Base-by-base conservation (phyloP, 2,888 invertebrate genomes). In the Glaucopsyche alexis region DNA sequence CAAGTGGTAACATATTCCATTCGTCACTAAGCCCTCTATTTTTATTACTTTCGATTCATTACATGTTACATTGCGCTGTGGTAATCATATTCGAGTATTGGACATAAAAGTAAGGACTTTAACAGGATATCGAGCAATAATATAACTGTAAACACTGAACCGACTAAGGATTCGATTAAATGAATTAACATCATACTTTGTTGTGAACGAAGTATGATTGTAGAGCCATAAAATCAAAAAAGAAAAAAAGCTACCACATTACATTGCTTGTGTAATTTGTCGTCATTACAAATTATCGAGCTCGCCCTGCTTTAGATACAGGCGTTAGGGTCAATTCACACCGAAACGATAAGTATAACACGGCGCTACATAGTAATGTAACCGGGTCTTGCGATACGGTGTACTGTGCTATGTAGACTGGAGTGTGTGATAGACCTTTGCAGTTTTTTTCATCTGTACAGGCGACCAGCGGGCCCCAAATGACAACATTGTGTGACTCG, bases 141-240 rank as follows among this genome's bases (percentile, higher is more conserved):
- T 60, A 29, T 29, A 29, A 29, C 60, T 7, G 13, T 60, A 60
- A 60, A 29, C 60, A 29, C 29, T 60, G 13, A 13, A 60, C 55
- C 55, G 55, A 55, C 60, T 29, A 29, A 60, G 60, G 60, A 60
- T 60, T 60, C 29, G 60, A 60, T 60, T 29, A 60, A 60, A 29
- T 14, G 13, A 29, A 60, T 60, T 60, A 60, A 60, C 60, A 60
- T 60, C 13, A 60, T 60, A 60, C 60, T 60, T 60, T 60, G 60
- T 60, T 60, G 60, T 60, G 60, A 38, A 29, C 60, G 29, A 60
- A 60, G 29, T 11, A 29, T 29, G 29, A 60, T 14, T 60, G 29
- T 60, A 38, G 13, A 38, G 60, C 13, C 29, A 60, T 60, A 60
- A 29, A 60, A 60, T 60, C 29, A 29, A 60, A 60, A 60, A 60